Conservation (phyloP, 1,140 invertebrate species). For the Laupala kohalensis region DNA sequence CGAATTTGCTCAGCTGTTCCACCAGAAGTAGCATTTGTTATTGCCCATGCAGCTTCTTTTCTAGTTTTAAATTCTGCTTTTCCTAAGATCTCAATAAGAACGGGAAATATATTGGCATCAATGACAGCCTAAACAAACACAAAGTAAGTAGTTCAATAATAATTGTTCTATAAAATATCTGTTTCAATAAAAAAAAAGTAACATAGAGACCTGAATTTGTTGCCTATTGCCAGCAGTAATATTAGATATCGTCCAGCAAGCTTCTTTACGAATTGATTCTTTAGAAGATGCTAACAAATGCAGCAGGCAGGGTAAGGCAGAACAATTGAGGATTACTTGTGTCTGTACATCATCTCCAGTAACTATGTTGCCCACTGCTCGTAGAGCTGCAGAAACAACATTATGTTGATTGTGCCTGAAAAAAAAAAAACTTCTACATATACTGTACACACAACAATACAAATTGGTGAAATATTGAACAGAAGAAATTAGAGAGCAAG, state of each 20-base stretch:
- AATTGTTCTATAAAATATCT: too few relatives aligned
- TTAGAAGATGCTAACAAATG: slow-evolving; percentile 65
- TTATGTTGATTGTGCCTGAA: slow-evolving; percentile 73
- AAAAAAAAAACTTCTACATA: slow-evolving; percentile 3
- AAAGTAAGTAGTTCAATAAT: slow-evolving; percentile 17
- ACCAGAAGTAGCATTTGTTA: slow-evolving; percentile 93
- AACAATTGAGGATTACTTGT: slow-evolving; percentile 85
- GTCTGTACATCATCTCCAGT: slow-evolving; percentile 96
- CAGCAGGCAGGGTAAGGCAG: slow-evolving; percentile 71
- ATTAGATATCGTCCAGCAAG: slow-evolving; percentile 97
- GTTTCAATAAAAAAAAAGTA: too few relatives aligned
- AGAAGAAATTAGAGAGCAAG: neutral
- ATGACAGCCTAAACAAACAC: slow-evolving; percentile 66
- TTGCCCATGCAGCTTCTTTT: slow-evolving; percentile 96
- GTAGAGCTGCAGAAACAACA: slow-evolving; percentile 86
- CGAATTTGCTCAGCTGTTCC: slow-evolving; percentile 87
- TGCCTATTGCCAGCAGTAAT: slow-evolving; percentile 91
- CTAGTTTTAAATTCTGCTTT: slow-evolving; percentile 92
- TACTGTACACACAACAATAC: neutral
- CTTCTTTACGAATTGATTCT: slow-evolving; percentile 88
- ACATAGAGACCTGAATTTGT: slow-evolving; percentile 68
- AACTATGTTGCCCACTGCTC: slow-evolving; percentile 95
- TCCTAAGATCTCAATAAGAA: slow-evolving; percentile 78
- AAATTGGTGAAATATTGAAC: neutral
- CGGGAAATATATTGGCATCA: slow-evolving; percentile 88